Evolutionary conservation across 2,797 vertebrate species (phyloP).

Genomic region (Steatocranus sp.): DNA sequence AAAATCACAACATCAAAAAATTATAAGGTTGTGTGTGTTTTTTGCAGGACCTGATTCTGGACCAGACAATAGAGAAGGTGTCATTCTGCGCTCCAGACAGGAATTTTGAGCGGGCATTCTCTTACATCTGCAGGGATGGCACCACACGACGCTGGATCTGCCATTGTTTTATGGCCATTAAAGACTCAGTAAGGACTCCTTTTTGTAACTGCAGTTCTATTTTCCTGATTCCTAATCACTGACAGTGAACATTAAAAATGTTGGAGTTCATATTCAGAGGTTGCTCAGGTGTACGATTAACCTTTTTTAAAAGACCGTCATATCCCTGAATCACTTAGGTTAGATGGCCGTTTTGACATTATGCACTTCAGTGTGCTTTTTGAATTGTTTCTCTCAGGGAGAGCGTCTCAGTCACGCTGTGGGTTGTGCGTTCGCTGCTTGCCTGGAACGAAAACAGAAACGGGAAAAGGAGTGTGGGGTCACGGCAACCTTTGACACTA

Average conservation of each 20-base stretch:
- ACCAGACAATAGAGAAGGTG: constrained; percentile 99
- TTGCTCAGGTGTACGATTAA: neutral
- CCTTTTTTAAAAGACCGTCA: neutral
- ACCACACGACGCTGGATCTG: constrained; percentile 99
- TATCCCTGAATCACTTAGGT: neutral
- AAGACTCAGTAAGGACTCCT: constrained; percentile 88
- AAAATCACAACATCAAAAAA: neutral
- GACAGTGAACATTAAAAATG: neutral
- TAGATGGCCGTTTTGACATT: neutral
- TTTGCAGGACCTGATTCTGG: constrained; percentile 92
- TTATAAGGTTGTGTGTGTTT: neutral
- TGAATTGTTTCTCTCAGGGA: constrained; percentile 73
- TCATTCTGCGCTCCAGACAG: constrained; percentile 98
- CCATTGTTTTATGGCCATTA: constrained; percentile 98
- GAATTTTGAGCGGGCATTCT: constrained; percentile 97
- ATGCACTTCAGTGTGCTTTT: neutral
- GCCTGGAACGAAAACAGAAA: constrained; percentile 97
- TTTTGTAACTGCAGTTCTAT: neutral
- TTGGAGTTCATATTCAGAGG: neutral
- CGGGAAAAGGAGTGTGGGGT: constrained; percentile 98
- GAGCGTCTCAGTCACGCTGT: constrained; percentile 97
- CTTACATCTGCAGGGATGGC: constrained; percentile 97
- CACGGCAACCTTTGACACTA: constrained; percentile 96
- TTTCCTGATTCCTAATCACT: neutral
- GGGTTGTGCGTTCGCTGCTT: constrained; percentile 96